Evolutionary conservation across 2,888 invertebrate species (phyloP), one percentile per base, ranked within the genome.

Genomic region (Caenorhabditis wallacei): DNA sequence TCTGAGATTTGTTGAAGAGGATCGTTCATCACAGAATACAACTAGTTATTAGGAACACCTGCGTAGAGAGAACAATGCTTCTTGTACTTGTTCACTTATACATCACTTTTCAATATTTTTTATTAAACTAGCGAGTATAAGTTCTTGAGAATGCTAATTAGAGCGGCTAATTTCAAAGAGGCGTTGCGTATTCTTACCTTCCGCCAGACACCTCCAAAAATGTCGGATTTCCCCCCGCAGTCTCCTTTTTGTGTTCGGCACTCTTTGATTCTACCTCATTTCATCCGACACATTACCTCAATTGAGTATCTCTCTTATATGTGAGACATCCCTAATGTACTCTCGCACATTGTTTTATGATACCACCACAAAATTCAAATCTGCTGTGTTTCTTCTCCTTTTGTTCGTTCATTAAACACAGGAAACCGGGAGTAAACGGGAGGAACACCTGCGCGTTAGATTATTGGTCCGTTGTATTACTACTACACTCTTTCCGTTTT

Each of bases 11-110:
- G 54, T 74, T 74, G 74, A 74, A 74, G 74, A 35, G 61, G 43
- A 26, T 61, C 37, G 54, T 54, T 16, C 51, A 13, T 22, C 57
- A 59, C 35, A 2, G 20, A 18, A n/a, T 53, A 64, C 64, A 74
- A 74, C 74, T 64, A 74, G 56, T 35, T 53, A 74, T 74, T 74
- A 66, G 37, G 24, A 64, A 54, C 75, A 75, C 75, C 75, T 75
- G 75, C 66, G 22, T 54, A 35, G 7, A 20, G 8, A 18, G 2
- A 2, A 13, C 3, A n/a, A 4, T 18, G 18, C 3, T 48, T n/a
- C 18, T 18, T 48, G 18, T 48, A 66, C 26, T n/a, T 46, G n/a
- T 40, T 48, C 13, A 40, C 48, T 30, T 30, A 3, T 30, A 24
- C 61, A 46, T 63, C 1, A 22, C 18, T 48, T 13, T 18, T 1